Percentiles rank a stretch among this genome's conserved stretches.
These are phyloP conservation scores for Syritta pipiens DNA, from an alignment of 2,888 invertebrate species.

Conservation along the genomic window DNA sequence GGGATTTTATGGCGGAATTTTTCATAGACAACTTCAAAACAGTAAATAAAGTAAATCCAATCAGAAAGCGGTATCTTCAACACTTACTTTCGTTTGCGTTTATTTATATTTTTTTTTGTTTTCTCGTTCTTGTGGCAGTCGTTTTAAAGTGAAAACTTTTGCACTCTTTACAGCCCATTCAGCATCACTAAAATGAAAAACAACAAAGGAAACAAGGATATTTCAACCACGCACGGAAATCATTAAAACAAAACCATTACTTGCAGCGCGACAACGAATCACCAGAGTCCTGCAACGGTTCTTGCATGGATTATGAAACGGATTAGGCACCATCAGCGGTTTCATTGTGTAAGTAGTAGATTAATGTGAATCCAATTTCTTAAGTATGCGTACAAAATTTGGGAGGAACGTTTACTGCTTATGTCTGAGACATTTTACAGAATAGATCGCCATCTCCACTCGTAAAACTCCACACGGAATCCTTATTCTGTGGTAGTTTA, in stretches of 20 bases:
- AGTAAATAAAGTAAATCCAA: conserved; percentile 9
- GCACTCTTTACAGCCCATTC: neutral
- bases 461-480: too few species aligned
- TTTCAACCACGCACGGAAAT: neutral
- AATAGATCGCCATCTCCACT: too few species aligned
- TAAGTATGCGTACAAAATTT: too few species aligned
- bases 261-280: neutral
- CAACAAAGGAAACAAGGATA: conserved; percentile 8
- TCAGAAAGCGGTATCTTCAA: neutral
- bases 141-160: conserved; percentile 2
- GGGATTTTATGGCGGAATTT: neutral
- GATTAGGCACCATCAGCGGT: conserved; percentile 52
- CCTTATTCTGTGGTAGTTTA: too few species aligned
- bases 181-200: neutral
- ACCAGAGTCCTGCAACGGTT: conserved; percentile 23
- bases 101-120: neutral
- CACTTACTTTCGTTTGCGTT: too few species aligned
- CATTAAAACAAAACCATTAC: neutral
- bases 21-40: neutral
- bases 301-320: conserved; percentile 53
- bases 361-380: conserved; percentile 2
- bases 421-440: too few species aligned
- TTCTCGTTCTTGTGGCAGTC: conserved; percentile 17
- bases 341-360: conserved; percentile 56
- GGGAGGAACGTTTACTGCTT: too few species aligned